A percentile compares a stretch with the other conserved stretches of the same genome.
Evolutionary conservation across 2,888 invertebrate genomes (phyloP).

Genomic region (Tachina grossa): DNA sequence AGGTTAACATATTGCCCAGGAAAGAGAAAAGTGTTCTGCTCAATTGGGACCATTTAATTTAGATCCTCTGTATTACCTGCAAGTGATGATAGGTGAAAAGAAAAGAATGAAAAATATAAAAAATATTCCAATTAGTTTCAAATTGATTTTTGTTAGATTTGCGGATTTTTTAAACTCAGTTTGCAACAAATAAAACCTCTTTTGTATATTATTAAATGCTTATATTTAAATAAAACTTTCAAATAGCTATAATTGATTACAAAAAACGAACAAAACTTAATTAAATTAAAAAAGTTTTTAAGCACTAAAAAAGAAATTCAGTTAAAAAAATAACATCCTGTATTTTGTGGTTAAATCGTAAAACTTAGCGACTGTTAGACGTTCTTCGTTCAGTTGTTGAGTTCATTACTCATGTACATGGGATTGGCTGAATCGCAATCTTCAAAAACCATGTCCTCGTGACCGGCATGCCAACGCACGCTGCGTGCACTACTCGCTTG

Average conservation of each 20-base stretch:
- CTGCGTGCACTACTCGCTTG: conserved; percentile 77
- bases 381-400: conserved; percentile 53
- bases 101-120: too few species aligned
- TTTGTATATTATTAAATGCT: not conserved
- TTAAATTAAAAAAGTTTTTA: conserved; percentile 4
- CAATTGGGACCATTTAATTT: too few species aligned
- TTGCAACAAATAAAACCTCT: not conserved
- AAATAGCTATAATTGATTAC: conserved; percentile 25
- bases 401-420: conserved; percentile 74
- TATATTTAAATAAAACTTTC: conserved; percentile 18
- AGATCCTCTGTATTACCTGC: too few species aligned
- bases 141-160: too few species aligned
- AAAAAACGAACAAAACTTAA: conserved; percentile 23
- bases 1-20: too few species aligned
- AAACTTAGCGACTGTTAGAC: not conserved
- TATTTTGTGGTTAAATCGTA: conserved; percentile 65
- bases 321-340: not conserved
- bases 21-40: too few species aligned
- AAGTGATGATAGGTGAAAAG: too few species aligned
- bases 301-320: not conserved
- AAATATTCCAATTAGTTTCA: too few species aligned
- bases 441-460: conserved; percentile 80
- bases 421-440: conserved; percentile 80
- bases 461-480: conserved; percentile 80
- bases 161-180: too few species aligned